Evolutionary conservation across 2,113 vertebrate genomes (phyloP), one percentile per base, ranked within the genome.

Genomic region (Tricholaema leucomelas): DNA sequence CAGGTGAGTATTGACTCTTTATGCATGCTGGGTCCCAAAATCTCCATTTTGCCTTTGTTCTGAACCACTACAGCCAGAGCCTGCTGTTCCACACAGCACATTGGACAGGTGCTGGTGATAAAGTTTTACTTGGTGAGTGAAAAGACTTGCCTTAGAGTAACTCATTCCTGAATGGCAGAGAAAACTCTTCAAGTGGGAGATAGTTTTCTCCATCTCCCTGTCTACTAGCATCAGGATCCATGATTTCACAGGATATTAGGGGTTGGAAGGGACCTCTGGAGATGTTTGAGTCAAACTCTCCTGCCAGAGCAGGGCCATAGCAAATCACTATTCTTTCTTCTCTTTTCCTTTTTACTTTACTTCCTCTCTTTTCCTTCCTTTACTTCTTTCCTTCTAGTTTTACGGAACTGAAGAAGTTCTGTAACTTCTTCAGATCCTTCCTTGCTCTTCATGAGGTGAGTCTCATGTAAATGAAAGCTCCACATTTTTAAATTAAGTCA

Each of bases 1-100:
- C 97, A 97, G 89, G 97, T 97, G 70, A 92, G 73, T 46, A 60
- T 6, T 44, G 14, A 9, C 28, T 81, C 31, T 70, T 40, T 73
- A 28, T 83, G 36, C 52, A 69, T 69, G 25, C 30, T 77, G 52
- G 20, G 20, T 31, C 42, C 85, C 30, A 36, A 70, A 74, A 73
- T 71, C 20, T 15, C 11, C 13, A n/a, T 7, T 30, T 74, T 74
- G 42, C 5, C 66, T 80, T 73, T 85, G n/a, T 60, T 61, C n/a
- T 61, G 67, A 66, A 31, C 17, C 8, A 8, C 72, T 54, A 6
- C 28, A 81, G 28, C 19, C 8, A 30, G 10, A 15, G 71, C 12
- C 48, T 64, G 10, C 65, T 83, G 15, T 70, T 82, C 13, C 46
- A 38, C 23, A 46, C 15, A 59, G 17, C 64, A 66, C 36, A 17